Percentiles rank a stretch among this genome's conserved stretches.
phyloP scores from a whole-genome alignment of 2,888 invertebrate genomes.

The Andrena marginata region DNA sequence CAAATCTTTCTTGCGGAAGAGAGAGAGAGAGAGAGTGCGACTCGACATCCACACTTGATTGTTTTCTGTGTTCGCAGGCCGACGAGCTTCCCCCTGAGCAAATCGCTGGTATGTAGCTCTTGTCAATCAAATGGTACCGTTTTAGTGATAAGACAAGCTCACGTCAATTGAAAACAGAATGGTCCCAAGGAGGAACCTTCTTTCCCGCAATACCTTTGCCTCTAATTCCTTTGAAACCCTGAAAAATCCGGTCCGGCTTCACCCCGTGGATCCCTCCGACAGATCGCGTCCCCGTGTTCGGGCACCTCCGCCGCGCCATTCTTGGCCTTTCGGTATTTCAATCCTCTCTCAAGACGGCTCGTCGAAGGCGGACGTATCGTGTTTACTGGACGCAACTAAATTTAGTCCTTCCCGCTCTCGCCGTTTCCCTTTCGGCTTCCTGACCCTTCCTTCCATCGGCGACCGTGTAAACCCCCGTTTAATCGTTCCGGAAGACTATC shows the following conservation, averaged over 20 bases:
- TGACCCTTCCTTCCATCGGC: conserved; percentile 53
- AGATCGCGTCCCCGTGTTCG: no score
- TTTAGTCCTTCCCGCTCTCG: conserved; percentile 72
- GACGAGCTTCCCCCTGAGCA: conserved; percentile 97
- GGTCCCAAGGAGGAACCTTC: no score
- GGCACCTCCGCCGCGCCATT: conserved; percentile 31
- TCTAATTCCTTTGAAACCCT: no score
- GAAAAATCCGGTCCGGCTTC: no score
- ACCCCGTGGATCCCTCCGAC: no score
- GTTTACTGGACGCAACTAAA: conserved; percentile 75
- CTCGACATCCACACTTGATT: conserved; percentile 37
- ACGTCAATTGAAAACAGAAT: not conserved
- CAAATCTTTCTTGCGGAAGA: not conserved
- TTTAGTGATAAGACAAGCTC: not conserved
- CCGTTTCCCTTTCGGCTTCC: conserved; percentile 58
- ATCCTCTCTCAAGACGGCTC: conserved; percentile 11
- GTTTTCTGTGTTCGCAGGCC: conserved; percentile 87
- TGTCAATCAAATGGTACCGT: not conserved
- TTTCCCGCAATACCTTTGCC: no score
- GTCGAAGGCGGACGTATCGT: conserved; percentile 52
- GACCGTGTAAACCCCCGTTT: conserved; percentile 8
- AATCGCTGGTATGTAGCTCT: conserved; percentile 91
- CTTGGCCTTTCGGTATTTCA: conserved; percentile 47
- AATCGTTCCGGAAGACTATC: conserved; percentile 49
- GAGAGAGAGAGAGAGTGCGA: not conserved